Evolutionary conservation across 2,888 invertebrate species (phyloP).

Genomic region (Agrochola lychnidis): DNA sequence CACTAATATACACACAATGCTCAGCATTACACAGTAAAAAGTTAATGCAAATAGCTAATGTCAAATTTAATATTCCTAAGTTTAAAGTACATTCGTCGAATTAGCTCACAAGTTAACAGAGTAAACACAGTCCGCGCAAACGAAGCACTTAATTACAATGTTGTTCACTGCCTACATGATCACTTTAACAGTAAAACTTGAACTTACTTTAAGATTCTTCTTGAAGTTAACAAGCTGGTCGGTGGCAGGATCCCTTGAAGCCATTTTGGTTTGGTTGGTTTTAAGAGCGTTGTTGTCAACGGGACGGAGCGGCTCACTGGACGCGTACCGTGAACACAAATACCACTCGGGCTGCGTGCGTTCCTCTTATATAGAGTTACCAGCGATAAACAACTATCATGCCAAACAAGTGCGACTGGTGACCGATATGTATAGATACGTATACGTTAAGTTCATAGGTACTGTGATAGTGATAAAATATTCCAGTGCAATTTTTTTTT

Average conservation of each 20-base stretch:
- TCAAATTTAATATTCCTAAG: slow-evolving; percentile 22
- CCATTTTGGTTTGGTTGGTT: slow-evolving; percentile 68
- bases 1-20: slow-evolving; percentile 63
- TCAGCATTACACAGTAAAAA: slow-evolving; percentile 54
- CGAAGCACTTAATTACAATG: slow-evolving; percentile 13
- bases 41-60: slow-evolving; percentile 38
- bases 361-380: slow-evolving; percentile 82
- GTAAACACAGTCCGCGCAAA: slow-evolving; percentile 26
- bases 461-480: not conserved
- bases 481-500: slow-evolving; percentile 1
- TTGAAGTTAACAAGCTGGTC: slow-evolving; percentile 92
- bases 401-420: slow-evolving; percentile 74
- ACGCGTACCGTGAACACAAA: slow-evolving; percentile 80
- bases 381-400: slow-evolving; percentile 82
- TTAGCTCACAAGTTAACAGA: slow-evolving; percentile 12
- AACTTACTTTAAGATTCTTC: slow-evolving; percentile 91
- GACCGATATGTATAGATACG: slow-evolving; percentile 48
- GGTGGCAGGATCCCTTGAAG: slow-evolving; percentile 91
- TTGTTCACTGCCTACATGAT: slow-evolving; percentile 30
- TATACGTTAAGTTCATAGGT: slow-evolving; percentile 6
- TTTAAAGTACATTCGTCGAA: slow-evolving; percentile 31
- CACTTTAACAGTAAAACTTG: slow-evolving; percentile 34
- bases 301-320: slow-evolving; percentile 79
- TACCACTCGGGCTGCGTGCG: slow-evolving; percentile 69
- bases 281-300: slow-evolving; percentile 40